These are phyloP conservation scores for Pteropus alecto DNA, from an alignment of 2,113 vertebrate species.

Conservation along the genomic window DNA sequence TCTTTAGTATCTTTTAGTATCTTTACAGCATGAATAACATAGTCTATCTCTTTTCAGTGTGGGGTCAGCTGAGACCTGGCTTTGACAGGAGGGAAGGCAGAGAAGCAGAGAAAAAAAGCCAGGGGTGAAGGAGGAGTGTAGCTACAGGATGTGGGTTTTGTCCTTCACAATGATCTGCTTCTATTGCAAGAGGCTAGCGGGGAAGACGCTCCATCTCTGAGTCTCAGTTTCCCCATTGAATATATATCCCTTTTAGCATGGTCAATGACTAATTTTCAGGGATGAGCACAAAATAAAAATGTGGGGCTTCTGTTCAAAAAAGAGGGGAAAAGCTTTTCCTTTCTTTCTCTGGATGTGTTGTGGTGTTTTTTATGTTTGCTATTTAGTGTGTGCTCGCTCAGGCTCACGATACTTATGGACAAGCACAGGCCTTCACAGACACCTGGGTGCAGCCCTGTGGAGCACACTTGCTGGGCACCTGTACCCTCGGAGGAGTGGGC, in stretches of 20 bases:
- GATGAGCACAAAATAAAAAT: neutral
- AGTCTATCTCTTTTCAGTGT: neutral
- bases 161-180: too few relatives aligned
- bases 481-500: rapidly evolving
- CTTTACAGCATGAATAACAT: neutral
- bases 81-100: neutral
- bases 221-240: neutral
- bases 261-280: neutral
- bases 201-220: neutral
- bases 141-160: neutral
- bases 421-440: neutral
- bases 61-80: neutral
- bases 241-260: too few relatives aligned
- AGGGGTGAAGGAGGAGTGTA: neutral
- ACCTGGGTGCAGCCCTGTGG: neutral
- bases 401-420: rapidly evolving
- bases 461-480: rapidly evolving
- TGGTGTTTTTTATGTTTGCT: neutral
- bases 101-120: neutral
- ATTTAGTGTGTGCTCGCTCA: rapidly evolving
- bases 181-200: rapidly evolving
- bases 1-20: neutral
- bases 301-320: neutral
- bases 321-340: neutral
- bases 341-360: neutral